These are phyloP conservation scores for Narcine bancroftii DNA, from an alignment of 2,113 vertebrate genomes.

Conservation along the genomic window DNA sequence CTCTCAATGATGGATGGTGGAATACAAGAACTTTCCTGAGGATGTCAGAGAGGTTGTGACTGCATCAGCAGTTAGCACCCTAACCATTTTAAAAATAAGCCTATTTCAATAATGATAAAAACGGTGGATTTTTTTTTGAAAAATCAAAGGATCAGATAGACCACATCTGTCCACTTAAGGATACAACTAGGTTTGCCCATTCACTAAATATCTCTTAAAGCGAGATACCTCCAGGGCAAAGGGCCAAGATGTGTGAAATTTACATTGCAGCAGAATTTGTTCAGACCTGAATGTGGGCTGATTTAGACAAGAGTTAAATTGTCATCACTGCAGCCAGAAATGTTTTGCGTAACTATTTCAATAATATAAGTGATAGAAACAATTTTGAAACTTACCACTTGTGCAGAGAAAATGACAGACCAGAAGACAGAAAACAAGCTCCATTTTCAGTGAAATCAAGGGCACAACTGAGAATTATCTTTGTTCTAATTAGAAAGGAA, in stretches of 20 bases:
- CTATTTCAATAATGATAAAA: no score
- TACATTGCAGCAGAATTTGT: neutral
- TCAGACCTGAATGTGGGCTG: neutral
- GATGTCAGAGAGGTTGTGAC: no score
- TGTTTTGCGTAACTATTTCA: neutral
- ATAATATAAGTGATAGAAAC: neutral
- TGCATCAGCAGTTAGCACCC: no score
- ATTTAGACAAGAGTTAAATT: neutral
- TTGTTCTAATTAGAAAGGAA: constrained; percentile 5
- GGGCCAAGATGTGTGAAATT: neutral
- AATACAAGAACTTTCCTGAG: no score
- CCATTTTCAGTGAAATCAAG: neutral
- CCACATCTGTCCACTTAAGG: no score
- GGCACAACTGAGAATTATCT: neutral
- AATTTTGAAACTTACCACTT: constrained; percentile 17
- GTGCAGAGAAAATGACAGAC: constrained; percentile 7
- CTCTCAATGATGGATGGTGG: no score
- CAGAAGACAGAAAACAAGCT: neutral
- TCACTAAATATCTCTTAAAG: no score
- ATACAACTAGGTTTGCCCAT: no score
- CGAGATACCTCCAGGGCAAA: neutral
- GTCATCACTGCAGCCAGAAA: neutral
- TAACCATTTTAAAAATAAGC: no score
- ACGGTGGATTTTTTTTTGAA: no score
- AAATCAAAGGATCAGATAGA: no score